A percentile compares a stretch with the other conserved stretches of the same genome.
phyloP scores from a whole-genome alignment of 1,140 invertebrate genomes.

The Trichonephila clavipes region DNA sequence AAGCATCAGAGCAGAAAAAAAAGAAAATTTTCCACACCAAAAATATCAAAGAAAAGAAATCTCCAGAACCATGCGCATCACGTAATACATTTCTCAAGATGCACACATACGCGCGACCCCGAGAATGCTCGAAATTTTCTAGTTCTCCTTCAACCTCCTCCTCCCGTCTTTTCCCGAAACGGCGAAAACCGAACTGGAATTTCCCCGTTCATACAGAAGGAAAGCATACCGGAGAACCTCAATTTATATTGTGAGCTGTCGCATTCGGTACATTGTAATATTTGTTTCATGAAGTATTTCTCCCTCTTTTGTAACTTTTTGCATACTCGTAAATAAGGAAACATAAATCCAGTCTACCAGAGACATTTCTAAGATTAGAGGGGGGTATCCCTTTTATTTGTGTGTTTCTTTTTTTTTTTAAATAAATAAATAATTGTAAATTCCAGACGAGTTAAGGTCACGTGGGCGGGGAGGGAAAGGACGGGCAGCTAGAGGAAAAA shows the following conservation, averaged over 20 bases:
- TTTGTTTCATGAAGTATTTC: slow-evolving; percentile 20
- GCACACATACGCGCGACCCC: background rate
- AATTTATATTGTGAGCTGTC: slow-evolving; percentile 35
- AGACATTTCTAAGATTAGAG: slow-evolving; percentile 13
- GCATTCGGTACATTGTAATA: background rate
- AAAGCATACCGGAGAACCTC: background rate
- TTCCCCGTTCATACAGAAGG: background rate
- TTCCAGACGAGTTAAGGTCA: slow-evolving; percentile 4
- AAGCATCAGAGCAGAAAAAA: background rate
- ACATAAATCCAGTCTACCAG: slow-evolving; percentile 3
- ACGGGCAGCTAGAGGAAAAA: slow-evolving; percentile 2
- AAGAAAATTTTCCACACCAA: background rate
- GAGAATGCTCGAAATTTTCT: slow-evolving; percentile 18
- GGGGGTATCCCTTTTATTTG: background rate
- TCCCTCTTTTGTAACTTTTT: background rate
- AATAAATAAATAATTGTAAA: slow-evolving; percentile 37
- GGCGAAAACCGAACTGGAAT: background rate
- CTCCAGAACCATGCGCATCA: background rate
- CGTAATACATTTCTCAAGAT: slow-evolving; percentile 22
- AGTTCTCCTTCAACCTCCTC: background rate
- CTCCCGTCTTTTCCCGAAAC: background rate
- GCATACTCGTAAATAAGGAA: background rate
- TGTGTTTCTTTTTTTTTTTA: background rate
- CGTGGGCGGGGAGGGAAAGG: background rate
- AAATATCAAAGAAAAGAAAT: background rate